Evolutionary conservation across 2,113 vertebrate genomes (phyloP).

Genomic region (Pteropus alecto): DNA sequence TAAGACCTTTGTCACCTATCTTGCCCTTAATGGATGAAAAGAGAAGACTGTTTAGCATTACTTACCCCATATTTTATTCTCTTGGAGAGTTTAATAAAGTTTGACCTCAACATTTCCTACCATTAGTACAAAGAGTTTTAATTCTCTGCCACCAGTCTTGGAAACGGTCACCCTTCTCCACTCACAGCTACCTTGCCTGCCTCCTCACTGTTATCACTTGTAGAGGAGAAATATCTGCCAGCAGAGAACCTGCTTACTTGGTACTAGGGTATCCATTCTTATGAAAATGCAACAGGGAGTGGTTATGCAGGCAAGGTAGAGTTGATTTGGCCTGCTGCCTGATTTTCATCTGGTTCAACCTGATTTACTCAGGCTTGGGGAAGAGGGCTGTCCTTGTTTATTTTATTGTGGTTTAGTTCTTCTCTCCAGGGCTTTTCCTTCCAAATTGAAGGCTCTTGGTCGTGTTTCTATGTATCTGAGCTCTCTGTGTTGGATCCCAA

Average conservation of each 20-base stretch:
- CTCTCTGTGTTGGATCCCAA: neutral
- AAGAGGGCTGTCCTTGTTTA: neutral
- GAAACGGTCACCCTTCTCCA: neutral
- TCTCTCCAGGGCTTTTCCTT: neutral
- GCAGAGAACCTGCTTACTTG: neutral
- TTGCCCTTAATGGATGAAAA: neutral
- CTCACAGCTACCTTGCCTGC: neutral
- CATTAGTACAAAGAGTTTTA: neutral
- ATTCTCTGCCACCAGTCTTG: neutral
- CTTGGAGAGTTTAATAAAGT: neutral
- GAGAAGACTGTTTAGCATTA: neutral
- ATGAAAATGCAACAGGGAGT: neutral
- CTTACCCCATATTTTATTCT: neutral
- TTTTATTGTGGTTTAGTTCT: neutral
- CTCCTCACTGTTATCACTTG: no score
- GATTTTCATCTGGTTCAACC: constrained; percentile 9
- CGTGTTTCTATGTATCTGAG: neutral
- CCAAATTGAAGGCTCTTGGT: neutral
- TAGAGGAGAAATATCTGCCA: neutral
- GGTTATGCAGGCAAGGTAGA: neutral
- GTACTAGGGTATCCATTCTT: neutral
- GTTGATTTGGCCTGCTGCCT: neutral
- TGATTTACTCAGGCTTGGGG: neutral
- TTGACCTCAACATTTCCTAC: neutral
- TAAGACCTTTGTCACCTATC: neutral